Evolutionary conservation across 2,888 invertebrate species (phyloP).

Genomic region (Apodemia duryi): DNA sequence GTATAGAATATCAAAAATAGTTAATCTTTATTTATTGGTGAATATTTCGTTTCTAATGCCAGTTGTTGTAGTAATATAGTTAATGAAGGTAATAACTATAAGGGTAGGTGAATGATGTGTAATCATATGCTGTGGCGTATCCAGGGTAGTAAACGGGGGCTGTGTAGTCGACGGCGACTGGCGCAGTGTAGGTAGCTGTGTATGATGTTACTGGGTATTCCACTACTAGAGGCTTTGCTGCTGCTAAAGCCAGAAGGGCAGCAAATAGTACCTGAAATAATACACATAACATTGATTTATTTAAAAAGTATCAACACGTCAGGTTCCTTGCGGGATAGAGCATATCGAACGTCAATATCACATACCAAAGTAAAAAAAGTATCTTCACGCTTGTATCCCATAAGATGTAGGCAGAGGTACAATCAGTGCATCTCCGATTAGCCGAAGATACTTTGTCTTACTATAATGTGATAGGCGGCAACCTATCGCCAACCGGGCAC

Average conservation of each 20-base stretch:
- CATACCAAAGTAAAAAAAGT: no score
- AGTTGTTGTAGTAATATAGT: slow-evolving; percentile 22
- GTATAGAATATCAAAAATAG: neutral
- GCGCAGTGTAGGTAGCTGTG: slow-evolving; percentile 61
- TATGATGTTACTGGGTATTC: slow-evolving; percentile 48
- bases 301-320: neutral
- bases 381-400: no score
- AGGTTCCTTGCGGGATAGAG: no score
- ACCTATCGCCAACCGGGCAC: no score
- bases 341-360: no score
- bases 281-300: slow-evolving; percentile 11
- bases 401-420: no score
- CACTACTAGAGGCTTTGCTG: slow-evolving; percentile 67
- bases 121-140: slow-evolving; percentile 48
- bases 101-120: slow-evolving; percentile 59
- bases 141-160: slow-evolving; percentile 66
- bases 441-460: no score
- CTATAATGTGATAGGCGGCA: no score
- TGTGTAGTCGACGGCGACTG: slow-evolving; percentile 70
- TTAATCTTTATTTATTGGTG: neutral
- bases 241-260: slow-evolving; percentile 73
- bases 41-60: slow-evolving; percentile 23
- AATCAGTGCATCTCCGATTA: no score
- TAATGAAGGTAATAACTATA: slow-evolving; percentile 61
- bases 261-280: slow-evolving; percentile 61